Base-by-base conservation (phyloP, 2,797 vertebrate genomes). In the Propithecus deckenii region DNA sequence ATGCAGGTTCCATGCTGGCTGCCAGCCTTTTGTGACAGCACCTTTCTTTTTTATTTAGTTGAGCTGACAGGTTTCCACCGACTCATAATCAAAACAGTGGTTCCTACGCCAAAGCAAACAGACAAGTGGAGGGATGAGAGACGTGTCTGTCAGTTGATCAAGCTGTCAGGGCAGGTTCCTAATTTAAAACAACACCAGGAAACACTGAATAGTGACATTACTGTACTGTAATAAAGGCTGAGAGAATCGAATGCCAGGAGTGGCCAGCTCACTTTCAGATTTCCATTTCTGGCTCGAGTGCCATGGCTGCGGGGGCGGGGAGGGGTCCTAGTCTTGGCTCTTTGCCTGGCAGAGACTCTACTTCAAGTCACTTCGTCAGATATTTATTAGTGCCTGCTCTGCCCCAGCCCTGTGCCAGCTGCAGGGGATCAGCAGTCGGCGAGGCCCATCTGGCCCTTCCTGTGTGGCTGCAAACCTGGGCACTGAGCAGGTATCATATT, bases 41-140 rank as follows among this genome's bases (percentile, higher is more conserved):
- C 69, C 69, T 48, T 81, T 52, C 79, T 41, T 17, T 71, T 72
- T 61, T 52, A 25, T 67, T 78, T 35, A 71, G 35, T 87, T 50
- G 41, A 65, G 20, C 22, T 86, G 80, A 90, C 89, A 75, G 63
- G 4, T 95, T 92, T 86, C 71, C 35, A 30, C 22, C 22, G 65
- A 80, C 80, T 69, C 63, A 30, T 43, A 5, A 2, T 80, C 86
- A 63, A 69, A 94, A 71, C 50, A 57, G 76, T 0, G 41, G 38
- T 32, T 65, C 57, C 15, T 3, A 1, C 0, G 15, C 76, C 90
- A 80, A 22, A 30, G 71, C 63, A 65, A 43, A 52, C 83, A 72
- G 43, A 32, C 30, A 18, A 55, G 86, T 13, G 1, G 0, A 48
- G 48, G 67, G 69, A 5, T 18, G 69, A 79, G 71, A 67, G 81